Percentiles rank a stretch among this genome's conserved stretches.
These are phyloP conservation scores for Shinisaurus crocodilurus DNA, from an alignment of 2,113 vertebrate species.

Conservation along the genomic window DNA sequence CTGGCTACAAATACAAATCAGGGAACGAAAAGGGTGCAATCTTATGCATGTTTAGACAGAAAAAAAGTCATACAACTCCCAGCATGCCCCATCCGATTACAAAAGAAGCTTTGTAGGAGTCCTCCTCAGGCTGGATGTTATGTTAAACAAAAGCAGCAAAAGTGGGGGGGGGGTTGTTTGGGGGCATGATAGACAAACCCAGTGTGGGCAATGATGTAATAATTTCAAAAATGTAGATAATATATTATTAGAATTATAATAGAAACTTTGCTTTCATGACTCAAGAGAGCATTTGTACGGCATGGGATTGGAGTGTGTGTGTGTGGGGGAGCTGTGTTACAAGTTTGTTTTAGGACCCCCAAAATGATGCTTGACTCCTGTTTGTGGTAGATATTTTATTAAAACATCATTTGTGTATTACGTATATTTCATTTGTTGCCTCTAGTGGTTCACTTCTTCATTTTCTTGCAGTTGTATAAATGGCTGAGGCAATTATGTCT, in stretches of 20 bases:
- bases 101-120: too few species aligned
- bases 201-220: too few species aligned
- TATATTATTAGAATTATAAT: not conserved
- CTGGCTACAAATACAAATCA: too few species aligned
- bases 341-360: not conserved
- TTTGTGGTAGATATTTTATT: not conserved
- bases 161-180: too few species aligned
- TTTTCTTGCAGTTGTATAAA: not conserved
- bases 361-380: not conserved
- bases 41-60: too few species aligned
- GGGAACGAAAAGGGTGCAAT: too few species aligned
- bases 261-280: not conserved
- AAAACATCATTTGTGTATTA: not conserved
- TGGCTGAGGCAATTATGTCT: not conserved
- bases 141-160: too few species aligned
- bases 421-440: not conserved
- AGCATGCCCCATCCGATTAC: too few species aligned
- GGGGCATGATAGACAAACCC: too few species aligned
- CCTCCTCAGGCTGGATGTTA: too few species aligned
- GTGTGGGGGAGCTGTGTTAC: not conserved
- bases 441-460: not conserved
- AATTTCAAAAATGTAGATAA: not conserved
- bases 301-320: not conserved
- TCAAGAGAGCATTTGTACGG: too few species aligned
- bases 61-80: too few species aligned